phyloP scores from a whole-genome alignment of 2,888 invertebrate genomes.

The Sycophila texana region DNA sequence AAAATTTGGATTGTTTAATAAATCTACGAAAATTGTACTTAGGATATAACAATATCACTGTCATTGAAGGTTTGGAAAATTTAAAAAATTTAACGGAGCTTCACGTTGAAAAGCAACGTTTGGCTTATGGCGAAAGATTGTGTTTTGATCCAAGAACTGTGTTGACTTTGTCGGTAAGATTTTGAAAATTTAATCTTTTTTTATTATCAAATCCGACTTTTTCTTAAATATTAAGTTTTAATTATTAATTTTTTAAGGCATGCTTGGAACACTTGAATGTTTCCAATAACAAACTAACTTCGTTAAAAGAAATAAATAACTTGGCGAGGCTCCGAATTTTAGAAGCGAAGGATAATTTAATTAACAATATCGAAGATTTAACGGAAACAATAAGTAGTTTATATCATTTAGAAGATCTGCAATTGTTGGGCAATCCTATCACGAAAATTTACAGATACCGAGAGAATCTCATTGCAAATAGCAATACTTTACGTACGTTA shows the following conservation, averaged over 20 bases:
- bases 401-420: slow-evolving; percentile 78
- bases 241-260: slow-evolving; percentile 73
- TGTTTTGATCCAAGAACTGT: slow-evolving; percentile 83
- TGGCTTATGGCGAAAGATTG: slow-evolving; percentile 78
- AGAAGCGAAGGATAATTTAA: slow-evolving; percentile 79
- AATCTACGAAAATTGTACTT: slow-evolving; percentile 88
- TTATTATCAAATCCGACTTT: neutral
- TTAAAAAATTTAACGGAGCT: slow-evolving; percentile 81
- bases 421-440: slow-evolving; percentile 82
- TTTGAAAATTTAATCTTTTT: slow-evolving; percentile 3
- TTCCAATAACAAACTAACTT: slow-evolving; percentile 80
- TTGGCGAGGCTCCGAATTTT: slow-evolving; percentile 78
- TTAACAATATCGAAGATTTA: slow-evolving; percentile 78
- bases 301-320: slow-evolving; percentile 77
- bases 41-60: slow-evolving; percentile 82
- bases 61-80: slow-evolving; percentile 83
- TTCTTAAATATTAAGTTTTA: no score
- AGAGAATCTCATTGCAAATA: slow-evolving; percentile 82
- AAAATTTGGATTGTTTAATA: slow-evolving; percentile 80
- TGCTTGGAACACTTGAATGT: slow-evolving; percentile 80
- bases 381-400: slow-evolving; percentile 79
- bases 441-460: slow-evolving; percentile 81
- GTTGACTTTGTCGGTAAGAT: slow-evolving; percentile 78
- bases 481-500: slow-evolving; percentile 78
- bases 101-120: slow-evolving; percentile 82